Evolutionary conservation across 2,113 vertebrate species (phyloP).

Genomic region (Psammodynastes pulverulentus): DNA sequence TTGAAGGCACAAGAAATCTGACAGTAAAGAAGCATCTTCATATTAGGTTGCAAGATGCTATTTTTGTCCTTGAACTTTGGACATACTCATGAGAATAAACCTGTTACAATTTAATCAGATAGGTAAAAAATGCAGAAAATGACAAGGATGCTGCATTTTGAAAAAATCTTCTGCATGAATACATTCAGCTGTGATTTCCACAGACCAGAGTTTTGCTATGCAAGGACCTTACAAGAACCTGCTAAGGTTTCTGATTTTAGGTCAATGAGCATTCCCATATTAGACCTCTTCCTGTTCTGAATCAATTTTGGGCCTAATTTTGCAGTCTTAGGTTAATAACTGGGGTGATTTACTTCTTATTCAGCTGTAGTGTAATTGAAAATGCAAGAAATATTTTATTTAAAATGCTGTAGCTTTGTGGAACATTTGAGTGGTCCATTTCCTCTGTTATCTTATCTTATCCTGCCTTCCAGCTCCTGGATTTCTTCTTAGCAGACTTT

Average conservation of each 20-base stretch:
- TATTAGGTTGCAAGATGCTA: not conserved
- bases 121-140: not conserved
- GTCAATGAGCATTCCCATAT: not conserved
- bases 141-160: not conserved
- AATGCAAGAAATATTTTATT: not conserved
- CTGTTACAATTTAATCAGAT: not conserved
- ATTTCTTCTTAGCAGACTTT: not conserved
- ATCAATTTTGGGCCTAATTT: not conserved
- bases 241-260: not conserved
- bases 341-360: not conserved
- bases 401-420: not conserved
- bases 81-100: not conserved
- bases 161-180: not conserved
- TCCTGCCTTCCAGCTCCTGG: not conserved
- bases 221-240: not conserved
- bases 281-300: not conserved
- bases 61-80: not conserved
- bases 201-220: not conserved
- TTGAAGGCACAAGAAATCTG: not conserved
- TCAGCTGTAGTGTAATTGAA: not conserved
- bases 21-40: not conserved
- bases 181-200: not conserved
- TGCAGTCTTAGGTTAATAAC: not conserved
- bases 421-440: not conserved
- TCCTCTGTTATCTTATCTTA: not conserved